Conservation (phyloP, 2,113 vertebrate genomes). For the Eurystomus gularis region DNA sequence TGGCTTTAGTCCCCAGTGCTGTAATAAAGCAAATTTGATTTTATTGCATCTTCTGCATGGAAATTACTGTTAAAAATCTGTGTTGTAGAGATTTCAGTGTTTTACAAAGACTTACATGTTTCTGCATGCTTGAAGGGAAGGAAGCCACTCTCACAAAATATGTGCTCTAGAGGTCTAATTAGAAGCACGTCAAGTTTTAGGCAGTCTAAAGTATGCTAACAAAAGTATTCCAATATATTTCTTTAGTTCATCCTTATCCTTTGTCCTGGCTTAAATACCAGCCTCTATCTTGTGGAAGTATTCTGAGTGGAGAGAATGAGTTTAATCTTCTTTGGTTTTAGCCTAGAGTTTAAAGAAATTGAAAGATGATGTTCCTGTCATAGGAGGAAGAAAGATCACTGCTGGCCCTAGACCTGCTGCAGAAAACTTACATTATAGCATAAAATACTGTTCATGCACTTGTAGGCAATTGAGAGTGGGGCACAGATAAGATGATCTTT, state of each 20-base stretch:
- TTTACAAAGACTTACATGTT: conserved; percentile 14
- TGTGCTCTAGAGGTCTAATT: background rate
- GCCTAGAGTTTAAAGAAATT: conserved; percentile 16
- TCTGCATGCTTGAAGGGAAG: background rate
- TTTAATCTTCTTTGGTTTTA: conserved; percentile 28
- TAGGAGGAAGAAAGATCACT: background rate
- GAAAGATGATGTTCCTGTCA: background rate
- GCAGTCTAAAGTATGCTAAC: background rate
- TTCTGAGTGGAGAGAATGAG: background rate
- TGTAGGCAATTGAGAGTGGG: background rate
- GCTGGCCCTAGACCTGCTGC: background rate
- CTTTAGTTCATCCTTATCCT: background rate
- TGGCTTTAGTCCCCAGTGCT: conserved; percentile 34
- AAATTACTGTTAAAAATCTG: conserved; percentile 57
- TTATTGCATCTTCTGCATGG: conserved; percentile 34
- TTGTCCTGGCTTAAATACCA: background rate
- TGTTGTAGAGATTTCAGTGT: background rate
- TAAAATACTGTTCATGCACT: background rate
- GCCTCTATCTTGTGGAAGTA: background rate
- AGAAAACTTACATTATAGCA: background rate
- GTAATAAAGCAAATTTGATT: conserved; percentile 26
- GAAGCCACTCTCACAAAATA: background rate
- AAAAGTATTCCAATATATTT: background rate
- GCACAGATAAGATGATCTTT: conserved; percentile 16
- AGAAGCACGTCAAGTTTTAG: background rate